Conservation (phyloP, 2,888 invertebrate genomes). For the Papilio gigon region DNA sequence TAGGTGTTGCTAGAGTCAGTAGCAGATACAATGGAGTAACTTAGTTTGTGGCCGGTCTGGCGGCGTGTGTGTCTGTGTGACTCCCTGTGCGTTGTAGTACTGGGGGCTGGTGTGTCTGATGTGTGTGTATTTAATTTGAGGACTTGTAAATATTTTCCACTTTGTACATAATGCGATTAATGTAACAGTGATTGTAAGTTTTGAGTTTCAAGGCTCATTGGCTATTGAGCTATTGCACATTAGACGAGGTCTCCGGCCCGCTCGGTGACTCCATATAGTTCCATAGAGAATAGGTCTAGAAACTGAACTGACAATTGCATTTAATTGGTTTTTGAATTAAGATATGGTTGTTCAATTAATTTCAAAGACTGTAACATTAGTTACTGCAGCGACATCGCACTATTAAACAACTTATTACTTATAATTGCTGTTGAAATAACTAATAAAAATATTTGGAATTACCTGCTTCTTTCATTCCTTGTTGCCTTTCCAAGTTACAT, state of each 20-base stretch:
- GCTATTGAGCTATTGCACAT: constrained; percentile 21
- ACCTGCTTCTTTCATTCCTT: constrained; percentile 35
- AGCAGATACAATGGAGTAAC: constrained; percentile 3
- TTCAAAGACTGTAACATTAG: constrained; percentile 44
- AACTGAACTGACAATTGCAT: constrained; percentile 55
- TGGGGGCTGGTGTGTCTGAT: constrained; percentile 51
- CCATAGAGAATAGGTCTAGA: constrained; percentile 41
- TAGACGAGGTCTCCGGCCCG: background rate
- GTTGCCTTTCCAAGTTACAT: background rate
- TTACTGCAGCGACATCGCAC: constrained; percentile 49
- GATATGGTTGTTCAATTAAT: constrained; percentile 23
- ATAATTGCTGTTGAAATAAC: constrained; percentile 71
- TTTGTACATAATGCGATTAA: constrained; percentile 59
- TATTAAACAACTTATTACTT: constrained; percentile 64
- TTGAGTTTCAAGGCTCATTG: constrained; percentile 54
- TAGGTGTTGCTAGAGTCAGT: constrained; percentile 21
- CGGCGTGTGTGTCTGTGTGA: constrained; percentile 50
- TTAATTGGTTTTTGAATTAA: constrained; percentile 48
- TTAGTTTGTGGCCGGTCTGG: background rate
- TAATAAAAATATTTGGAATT: constrained; percentile 60
- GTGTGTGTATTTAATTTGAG: constrained; percentile 59
- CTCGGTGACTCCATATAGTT: constrained; percentile 17
- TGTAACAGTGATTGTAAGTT: constrained; percentile 74
- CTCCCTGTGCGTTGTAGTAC: constrained; percentile 74
- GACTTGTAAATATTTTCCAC: constrained; percentile 73